Conservation (phyloP, 2,888 invertebrate species). For the Oscheius onirici region DNA sequence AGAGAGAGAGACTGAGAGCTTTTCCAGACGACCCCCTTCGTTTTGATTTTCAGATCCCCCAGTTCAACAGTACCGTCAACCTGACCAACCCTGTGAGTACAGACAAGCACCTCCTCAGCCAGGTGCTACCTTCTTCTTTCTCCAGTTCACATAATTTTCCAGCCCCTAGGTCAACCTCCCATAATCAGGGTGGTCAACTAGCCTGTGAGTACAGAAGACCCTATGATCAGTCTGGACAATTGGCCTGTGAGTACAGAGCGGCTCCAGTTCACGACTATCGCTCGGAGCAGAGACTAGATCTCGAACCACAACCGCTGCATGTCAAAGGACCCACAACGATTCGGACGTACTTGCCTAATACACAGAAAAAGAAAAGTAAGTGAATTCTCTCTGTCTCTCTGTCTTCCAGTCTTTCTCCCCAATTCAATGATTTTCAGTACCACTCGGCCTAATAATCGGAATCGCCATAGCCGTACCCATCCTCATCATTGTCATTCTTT, state of each 20-base stretch:
- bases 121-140: too few relatives aligned
- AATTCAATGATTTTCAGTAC: constrained; percentile 47
- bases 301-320: constrained; percentile 5
- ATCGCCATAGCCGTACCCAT: constrained; percentile 62
- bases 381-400: too few relatives aligned
- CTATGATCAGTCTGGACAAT: constrained; percentile 15
- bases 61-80: not conserved
- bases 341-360: constrained; percentile 42
- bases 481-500: constrained; percentile 61
- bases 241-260: constrained; percentile 38
- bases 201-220: constrained; percentile 39
- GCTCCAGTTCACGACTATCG: constrained; percentile 14
- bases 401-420: not conserved
- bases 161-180: constrained; percentile 6
- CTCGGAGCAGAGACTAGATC: not conserved
- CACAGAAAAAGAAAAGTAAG: constrained; percentile 40
- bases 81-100: constrained; percentile 37
- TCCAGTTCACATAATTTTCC: too few relatives aligned
- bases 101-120: constrained; percentile 20
- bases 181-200: constrained; percentile 32
- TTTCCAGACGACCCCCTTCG: too few relatives aligned
- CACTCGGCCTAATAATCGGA: constrained; percentile 58
- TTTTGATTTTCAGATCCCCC: not conserved
- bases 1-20: too few relatives aligned
- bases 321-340: constrained; percentile 34